Conservation (phyloP, 2,797 vertebrate genomes). For the Platyrinchus mystaceus region DNA sequence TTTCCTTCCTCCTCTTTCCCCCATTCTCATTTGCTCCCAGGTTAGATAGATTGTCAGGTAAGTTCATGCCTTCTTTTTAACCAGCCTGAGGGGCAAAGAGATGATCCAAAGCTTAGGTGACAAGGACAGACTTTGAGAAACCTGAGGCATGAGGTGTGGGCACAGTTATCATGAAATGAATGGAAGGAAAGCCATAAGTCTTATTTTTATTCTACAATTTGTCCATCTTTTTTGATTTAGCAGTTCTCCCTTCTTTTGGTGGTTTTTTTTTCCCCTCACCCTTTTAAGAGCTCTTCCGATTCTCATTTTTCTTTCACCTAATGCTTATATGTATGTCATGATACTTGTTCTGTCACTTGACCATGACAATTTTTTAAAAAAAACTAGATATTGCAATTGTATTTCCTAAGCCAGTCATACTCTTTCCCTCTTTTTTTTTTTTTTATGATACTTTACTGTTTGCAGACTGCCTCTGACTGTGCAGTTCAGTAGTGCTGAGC, state of each 20-base stretch:
- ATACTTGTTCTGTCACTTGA: neutral
- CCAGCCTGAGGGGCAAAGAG: neutral
- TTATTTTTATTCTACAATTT: neutral
- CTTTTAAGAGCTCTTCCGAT: neutral
- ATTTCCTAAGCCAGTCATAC: neutral
- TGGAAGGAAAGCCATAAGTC: neutral
- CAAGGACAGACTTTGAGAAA: neutral
- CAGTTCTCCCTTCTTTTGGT: neutral
- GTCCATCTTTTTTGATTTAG: neutral
- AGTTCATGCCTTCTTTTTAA: neutral
- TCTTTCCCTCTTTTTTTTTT: neutral
- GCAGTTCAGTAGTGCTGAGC: slow-evolving; percentile 12
- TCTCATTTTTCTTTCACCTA: neutral
- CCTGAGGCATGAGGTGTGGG: neutral
- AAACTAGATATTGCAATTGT: neutral
- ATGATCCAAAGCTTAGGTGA: neutral
- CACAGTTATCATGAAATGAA: neutral
- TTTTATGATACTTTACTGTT: neutral
- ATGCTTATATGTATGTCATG: neutral
- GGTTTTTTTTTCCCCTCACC: neutral
- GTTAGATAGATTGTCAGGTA: neutral
- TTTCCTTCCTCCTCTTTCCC: neutral
- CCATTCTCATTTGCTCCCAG: neutral
- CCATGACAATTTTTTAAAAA: neutral
- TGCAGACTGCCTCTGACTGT: neutral